Evolutionary conservation across 2,888 invertebrate genomes (phyloP).

Genomic region (Clusia tigrina): DNA sequence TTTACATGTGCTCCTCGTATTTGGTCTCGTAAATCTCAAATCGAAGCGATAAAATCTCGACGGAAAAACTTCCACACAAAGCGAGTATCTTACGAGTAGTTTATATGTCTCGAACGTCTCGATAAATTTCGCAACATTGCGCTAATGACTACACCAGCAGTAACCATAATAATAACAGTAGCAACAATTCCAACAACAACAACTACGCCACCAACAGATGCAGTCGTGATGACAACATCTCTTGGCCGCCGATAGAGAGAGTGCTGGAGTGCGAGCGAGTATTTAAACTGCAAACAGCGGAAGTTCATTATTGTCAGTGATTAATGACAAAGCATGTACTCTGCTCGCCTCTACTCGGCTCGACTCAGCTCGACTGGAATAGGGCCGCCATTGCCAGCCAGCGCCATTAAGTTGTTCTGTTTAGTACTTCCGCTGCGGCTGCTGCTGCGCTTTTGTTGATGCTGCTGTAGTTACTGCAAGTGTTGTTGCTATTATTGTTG

Average conservation of each 20-base stretch:
- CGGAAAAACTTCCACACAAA: conserved; percentile 34
- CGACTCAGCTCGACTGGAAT: conserved; percentile 33
- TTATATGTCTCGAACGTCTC: conserved; percentile 47
- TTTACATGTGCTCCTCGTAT: background rate
- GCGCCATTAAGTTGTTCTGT: conserved; percentile 5
- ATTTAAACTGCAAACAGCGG: conserved; percentile 48
- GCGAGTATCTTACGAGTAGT: background rate
- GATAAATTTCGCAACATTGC: conserved; percentile 57
- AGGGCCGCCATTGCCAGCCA: conserved; percentile 27
- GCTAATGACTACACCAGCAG: conserved; percentile 43
- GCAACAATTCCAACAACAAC: conserved; percentile 12
- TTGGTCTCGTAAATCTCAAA: conserved; percentile 53
- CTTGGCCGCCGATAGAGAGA: too few species aligned
- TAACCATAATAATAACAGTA: conserved; percentile 22
- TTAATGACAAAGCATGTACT: conserved; percentile 53
- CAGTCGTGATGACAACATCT: background rate
- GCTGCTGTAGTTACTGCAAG: conserved; percentile 13
- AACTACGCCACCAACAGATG: conserved; percentile 22
- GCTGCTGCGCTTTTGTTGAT: background rate
- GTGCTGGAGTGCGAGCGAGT: conserved; percentile 2
- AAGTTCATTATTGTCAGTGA: conserved; percentile 62
- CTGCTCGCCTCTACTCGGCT: conserved; percentile 2
- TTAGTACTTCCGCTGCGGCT: conserved; percentile 10
- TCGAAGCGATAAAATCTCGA: conserved; percentile 57
- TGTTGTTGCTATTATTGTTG: background rate